Base-by-base conservation (phyloP, 2,888 invertebrate genomes). In the Drosophila helvetica region DNA sequence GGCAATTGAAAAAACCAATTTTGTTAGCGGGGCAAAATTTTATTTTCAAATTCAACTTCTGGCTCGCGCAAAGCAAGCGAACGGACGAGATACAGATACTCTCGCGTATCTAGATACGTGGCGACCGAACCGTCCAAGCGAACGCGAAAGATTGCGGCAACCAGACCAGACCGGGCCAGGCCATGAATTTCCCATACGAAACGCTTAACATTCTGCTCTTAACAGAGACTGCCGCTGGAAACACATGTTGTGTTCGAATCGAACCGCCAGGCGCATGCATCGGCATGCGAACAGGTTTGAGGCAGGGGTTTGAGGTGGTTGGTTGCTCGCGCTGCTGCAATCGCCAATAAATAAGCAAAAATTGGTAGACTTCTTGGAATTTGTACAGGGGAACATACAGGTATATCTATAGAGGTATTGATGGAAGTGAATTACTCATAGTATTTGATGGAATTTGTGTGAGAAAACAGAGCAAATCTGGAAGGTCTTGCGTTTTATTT, bases 1-100 rank as follows among this genome's bases (percentile, higher is more conserved):
- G 52, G 56, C 38, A 52, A 45, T 78, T 83, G 80, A 84, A 86
- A 84, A 86, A 83, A 84, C 80, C 47, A 84, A 84, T 83, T 84
- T 83, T 79, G 79, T 71, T 45, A 12, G 52, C 60, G 63, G 45
- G 15, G 15, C 82, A 85, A 83, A 83, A 85, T 82, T 67, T 82
- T 83, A 86, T 79, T 83, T 86, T 80, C 83, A 83, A 83, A 70
- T 62, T 46, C 67, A 54, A 52, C 38, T 48, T 30, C 18, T 66
- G 18, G 58, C 27, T 27, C 58, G 65, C 69, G 77, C 72, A 79
- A 79, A 82, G 86, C 86, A 86, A 85, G 75, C 85, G 86, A 74
- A 72, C 83, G 80, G 38, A 38, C 38, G 38, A 15, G 38, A 38
- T 38, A 38, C 38, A 15, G 38, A 38, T 38, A 38, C 38, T 2